These are phyloP conservation scores for Pipistrellus pygmaeus DNA, from an alignment of 2,797 vertebrate species.

Conservation along the genomic window DNA sequence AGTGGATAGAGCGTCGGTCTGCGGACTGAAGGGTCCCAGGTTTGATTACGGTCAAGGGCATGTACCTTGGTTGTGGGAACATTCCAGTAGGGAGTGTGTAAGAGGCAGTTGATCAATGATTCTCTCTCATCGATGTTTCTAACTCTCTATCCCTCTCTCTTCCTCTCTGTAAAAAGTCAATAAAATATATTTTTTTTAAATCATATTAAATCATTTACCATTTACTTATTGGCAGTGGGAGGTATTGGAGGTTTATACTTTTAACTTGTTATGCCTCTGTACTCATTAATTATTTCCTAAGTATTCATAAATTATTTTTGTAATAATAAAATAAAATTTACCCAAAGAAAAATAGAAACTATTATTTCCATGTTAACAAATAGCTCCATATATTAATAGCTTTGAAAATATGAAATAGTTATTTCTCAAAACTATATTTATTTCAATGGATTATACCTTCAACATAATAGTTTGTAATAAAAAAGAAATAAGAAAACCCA, in stretches of 20 bases:
- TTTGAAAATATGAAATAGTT: not conserved
- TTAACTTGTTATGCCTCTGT: not conserved
- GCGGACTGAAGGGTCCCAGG: no score
- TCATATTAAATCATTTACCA: not conserved
- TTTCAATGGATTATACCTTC: not conserved
- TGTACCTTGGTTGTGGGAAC: no score
- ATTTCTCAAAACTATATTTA: constrained; percentile 2
- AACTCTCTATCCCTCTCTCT: no score
- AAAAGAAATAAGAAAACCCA: not conserved
- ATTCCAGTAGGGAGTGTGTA: no score
- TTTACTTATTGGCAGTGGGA: not conserved
- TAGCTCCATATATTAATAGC: not conserved
- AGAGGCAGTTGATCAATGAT: no score
- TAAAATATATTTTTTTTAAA: not conserved
- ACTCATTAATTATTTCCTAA: not conserved
- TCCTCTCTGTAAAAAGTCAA: no score
- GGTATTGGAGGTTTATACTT: not conserved
- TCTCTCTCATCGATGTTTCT: no score
- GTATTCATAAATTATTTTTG: not conserved
- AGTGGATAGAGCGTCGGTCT: no score
- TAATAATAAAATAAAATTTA: constrained; percentile 31
- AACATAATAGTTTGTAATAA: not conserved
- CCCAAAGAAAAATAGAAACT: not conserved
- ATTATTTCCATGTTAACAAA: not conserved
- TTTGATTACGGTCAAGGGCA: no score